Conservation (phyloP, 2,888 invertebrate genomes). For the Hyles lineata region DNA sequence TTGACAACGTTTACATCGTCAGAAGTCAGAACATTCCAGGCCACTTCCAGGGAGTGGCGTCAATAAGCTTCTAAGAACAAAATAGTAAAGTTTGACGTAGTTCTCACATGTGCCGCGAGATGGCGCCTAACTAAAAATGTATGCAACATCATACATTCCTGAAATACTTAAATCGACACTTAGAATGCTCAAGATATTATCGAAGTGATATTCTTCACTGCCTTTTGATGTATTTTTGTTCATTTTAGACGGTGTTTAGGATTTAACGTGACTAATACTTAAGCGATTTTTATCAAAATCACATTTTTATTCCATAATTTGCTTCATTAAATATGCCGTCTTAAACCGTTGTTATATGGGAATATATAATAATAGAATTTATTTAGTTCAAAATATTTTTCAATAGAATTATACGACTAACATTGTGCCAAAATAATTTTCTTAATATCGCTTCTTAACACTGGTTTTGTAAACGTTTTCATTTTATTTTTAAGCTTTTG, state of each 20-base stretch:
- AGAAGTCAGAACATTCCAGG: constrained; percentile 82
- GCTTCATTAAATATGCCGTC: constrained; percentile 21
- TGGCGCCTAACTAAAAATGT: constrained; percentile 26
- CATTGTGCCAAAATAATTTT: constrained; percentile 65
- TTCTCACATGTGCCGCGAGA: constrained; percentile 29
- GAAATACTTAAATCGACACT: constrained; percentile 28
- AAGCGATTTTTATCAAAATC: neutral
- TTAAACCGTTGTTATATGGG: constrained; percentile 38
- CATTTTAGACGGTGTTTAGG: constrained; percentile 39
- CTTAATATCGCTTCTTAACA: constrained; percentile 44
- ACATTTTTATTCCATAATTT: neutral
- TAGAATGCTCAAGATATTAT: constrained; percentile 54
- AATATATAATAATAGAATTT: constrained; percentile 27
- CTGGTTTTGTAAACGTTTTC: neutral
- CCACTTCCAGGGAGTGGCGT: constrained; percentile 77
- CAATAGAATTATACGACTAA: constrained; percentile 49
- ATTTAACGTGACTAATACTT: constrained; percentile 13
- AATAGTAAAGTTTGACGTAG: neutral
- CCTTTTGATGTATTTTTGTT: constrained; percentile 46
- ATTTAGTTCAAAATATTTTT: constrained; percentile 29
- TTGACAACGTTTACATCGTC: constrained; percentile 79
- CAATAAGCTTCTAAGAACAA: constrained; percentile 50
- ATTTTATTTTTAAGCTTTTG: neutral
- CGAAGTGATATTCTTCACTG: constrained; percentile 60
- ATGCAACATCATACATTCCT: neutral